Base-by-base conservation (phyloP, 1,140 invertebrate species). In the Steinernema khuongi region DNA sequence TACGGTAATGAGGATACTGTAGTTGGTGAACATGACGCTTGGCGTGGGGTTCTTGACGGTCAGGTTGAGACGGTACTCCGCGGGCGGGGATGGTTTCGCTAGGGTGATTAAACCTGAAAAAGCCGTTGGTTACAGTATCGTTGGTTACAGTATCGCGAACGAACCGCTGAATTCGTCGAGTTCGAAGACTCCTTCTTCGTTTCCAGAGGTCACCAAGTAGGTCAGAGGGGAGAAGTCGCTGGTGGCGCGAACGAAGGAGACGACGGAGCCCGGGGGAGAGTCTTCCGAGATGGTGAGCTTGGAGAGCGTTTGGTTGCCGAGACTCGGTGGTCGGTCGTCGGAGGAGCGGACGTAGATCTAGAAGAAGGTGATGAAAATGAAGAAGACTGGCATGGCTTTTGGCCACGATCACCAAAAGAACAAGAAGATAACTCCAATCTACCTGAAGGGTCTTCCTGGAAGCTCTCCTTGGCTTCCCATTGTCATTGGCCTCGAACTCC, bases 1-100 rank as follows among this genome's bases (percentile, higher is more conserved):
- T 0, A 96, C 90, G 82, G 91, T 94, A 19, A 96, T 90, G 28
- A 90, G 90, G 0, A 95, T 91, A 14, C 91, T 86, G 80, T 91
- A 90, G 87, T 92, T 91, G 94, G 94, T 83, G 22, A 22, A 60
- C 50, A 60, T 60, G 50, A 60, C 50, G 50, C 50, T 60, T 7
- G 50, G 50, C 11, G 50, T 22, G 14, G 50, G 50, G 19, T 60
- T 60, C 22, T 60, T 60, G 50, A 60, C 50, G 22, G 50, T 60
- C 11, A 60, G 7, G 50, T 60, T 60, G 4, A 60, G 50, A 22
- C 26, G 50, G 26, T n/a, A 60, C 22, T 60, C 50, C 26, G 4
- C 26, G 50, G 50, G 50, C 7, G 14, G 7, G 4, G 50, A 60
- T n/a, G 50, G 11, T 22, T 60, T 60, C 4, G 50, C 50, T 14